Evolutionary conservation across 2,888 invertebrate genomes (phyloP), one percentile per base, ranked within the genome.

Genomic region (Aphidius colemani): DNA sequence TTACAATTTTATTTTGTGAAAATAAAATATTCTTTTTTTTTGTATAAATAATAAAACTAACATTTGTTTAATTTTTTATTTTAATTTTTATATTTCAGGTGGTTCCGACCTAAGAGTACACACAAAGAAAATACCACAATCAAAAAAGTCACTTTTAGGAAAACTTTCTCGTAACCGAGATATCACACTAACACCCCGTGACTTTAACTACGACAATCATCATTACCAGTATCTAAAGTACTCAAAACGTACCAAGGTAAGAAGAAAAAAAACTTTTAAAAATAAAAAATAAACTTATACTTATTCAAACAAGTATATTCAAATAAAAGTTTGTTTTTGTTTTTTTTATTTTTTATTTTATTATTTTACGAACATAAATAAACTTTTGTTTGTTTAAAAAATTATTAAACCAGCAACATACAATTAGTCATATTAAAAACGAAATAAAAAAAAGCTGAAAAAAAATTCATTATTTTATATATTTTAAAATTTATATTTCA

Each of bases 211-310:
- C 75, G 90, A 90, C 76, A 90, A 90, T 84, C 90, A 91, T 81
- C 90, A 90, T 81, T 91, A 90, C 82, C 90, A 90, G 78, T 90
- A 90, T 81, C 88, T 90, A 72, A 90, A 90, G 81, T 91, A 90
- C 78, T 89, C 88, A 62, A 89, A 90, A 77, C 89, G 87, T 74
- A 88, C 88, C 77, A 88, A 88, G 85, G 88, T 88, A 39, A 59
- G 49, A n/a, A 49, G n/a, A n/a, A 9, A 9, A 7, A 6, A 9
- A 18, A 10, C 10, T 39, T 48, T 30, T 13, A n/a, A 7, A 48
- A 11, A 48, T 8, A 7, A 13, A 11, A 13, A 10, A 7, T n/a
- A 10, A 7, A 13, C 6, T 11, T 3, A 13, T n/a, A n/a, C n/a
- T 8, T 48, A 13, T 48, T 48, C 7, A 13, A 48, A 7, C 11